Base-by-base conservation (phyloP, 2,888 invertebrate species). In the Nemotelus nigrinus region DNA sequence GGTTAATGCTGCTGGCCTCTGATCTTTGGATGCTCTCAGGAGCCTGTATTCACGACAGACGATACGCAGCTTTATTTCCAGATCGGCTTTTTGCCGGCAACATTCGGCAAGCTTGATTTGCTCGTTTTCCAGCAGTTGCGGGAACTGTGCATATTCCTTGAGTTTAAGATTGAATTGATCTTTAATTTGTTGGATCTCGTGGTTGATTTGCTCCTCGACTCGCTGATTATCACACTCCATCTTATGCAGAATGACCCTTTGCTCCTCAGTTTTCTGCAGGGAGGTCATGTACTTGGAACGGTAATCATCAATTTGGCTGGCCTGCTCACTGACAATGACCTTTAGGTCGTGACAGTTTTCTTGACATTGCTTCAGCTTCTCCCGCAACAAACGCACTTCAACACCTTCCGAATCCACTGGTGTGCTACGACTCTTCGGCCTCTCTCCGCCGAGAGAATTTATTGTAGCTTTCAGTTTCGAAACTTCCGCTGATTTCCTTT, bases 131-230 rank as follows among this genome's bases (percentile, higher is more conserved):
- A 86, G 82, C 58, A 83, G 67, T 53, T 83, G 82, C 2, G 87
- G 85, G 78, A 86, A 76, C 50, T 84, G 83, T 2, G 84, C 82
- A 0, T 86, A 82, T 58, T 83, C 85, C 60, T 83, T 82, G 8
- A 86, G 80, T 80, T 86, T 86, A 8, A 82, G 80, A 41, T 86
- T 84, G 44, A 87, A 80, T 0, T 80, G 80, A 10, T 83, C 83
- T 68, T 86, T 85, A 71, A 85, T 85, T 0, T 80, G 78, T 10
- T 82, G 82, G 53, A 87, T 83, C 76, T 85, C 86, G 5, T 82
- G 82, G 76, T 87, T 86, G 50, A 87, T 85, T 81, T 87, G 87
- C 74, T 83, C 80, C 79, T 87, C 86, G 68, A 87, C 80, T 44
- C 84, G 82, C 41, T 82, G 81, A 76, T 86, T 87, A 74, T 84